Evolutionary conservation across 1,140 invertebrate species (phyloP).

Genomic region (Papilio helenus): DNA sequence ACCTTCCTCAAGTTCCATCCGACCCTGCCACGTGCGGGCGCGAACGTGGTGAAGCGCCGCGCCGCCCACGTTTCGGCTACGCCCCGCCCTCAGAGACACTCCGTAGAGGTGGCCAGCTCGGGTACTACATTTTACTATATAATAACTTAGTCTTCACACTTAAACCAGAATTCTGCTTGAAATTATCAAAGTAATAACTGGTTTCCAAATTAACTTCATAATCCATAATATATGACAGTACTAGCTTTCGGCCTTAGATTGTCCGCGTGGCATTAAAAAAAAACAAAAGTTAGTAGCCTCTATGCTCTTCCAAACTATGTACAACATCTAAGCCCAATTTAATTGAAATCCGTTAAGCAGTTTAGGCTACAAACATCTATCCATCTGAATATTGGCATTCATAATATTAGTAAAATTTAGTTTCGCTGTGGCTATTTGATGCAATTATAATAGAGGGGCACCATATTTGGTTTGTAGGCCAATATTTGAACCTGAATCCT

Average conservation of each 20-base stretch:
- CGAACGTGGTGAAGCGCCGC: conserved; percentile 87
- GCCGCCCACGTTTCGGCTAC: conserved; percentile 74
- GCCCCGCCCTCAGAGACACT: conserved; percentile 88
- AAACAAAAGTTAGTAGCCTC: no score
- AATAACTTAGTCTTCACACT: neutral
- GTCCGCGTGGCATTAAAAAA: no score
- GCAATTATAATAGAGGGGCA: no score
- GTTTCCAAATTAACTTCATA: neutral
- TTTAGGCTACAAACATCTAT: no score
- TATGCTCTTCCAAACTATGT: no score
- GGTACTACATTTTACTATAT: conserved; percentile 62
- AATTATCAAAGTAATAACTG: neutral
- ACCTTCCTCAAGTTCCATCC: conserved; percentile 98
- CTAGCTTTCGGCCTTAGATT: no score
- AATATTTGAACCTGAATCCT: conserved; percentile 90
- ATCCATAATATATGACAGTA: no score
- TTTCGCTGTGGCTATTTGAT: no score
- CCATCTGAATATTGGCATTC: no score
- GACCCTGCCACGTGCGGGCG: conserved; percentile 91
- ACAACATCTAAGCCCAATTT: no score
- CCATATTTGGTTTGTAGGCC: conserved; percentile 63
- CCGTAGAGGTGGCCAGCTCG: conserved; percentile 92
- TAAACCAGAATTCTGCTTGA: neutral
- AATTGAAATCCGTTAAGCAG: no score
- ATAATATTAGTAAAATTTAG: no score